A percentile compares a stretch with the other conserved stretches of the same genome.
Conservation (phyloP, 2,113 vertebrate genomes). For the Platysternon megacephalum region DNA sequence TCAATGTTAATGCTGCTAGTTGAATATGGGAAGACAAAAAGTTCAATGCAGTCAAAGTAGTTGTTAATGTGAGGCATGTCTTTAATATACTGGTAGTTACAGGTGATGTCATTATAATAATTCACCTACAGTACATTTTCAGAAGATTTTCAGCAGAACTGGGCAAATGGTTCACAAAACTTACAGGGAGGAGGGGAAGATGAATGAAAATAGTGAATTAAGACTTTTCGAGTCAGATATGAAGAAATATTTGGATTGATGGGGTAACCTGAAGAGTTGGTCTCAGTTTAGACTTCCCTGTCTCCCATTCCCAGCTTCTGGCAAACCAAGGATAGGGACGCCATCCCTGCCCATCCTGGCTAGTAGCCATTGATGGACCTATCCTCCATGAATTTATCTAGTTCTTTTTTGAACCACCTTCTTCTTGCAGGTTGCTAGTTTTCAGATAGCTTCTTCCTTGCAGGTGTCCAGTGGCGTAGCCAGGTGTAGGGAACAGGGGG, state of each 20-base stretch:
- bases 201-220: neutral
- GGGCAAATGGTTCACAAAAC: neutral
- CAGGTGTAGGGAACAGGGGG: too few relatives aligned
- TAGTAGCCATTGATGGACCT: too few relatives aligned
- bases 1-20: neutral
- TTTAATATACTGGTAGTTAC: slow-evolving; percentile 5
- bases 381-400: too few relatives aligned
- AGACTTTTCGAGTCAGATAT: neutral
- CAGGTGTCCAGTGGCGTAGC: too few relatives aligned
- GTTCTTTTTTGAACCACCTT: too few relatives aligned
- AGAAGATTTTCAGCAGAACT: slow-evolving; percentile 16
- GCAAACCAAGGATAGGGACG: too few relatives aligned
- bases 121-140: slow-evolving; percentile 41
- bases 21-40: neutral
- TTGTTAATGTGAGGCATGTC: neutral
- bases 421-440: too few relatives aligned
- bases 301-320: too few relatives aligned
- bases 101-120: slow-evolving; percentile 30
- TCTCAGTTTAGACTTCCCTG: neutral
- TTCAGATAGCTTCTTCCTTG: too few relatives aligned
- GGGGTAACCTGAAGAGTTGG: neutral
- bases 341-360: too few relatives aligned
- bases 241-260: slow-evolving; percentile 22
- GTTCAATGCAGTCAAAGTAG: slow-evolving; percentile 8
- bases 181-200: neutral